These are phyloP conservation scores for Cephalopterus ornatus DNA, from an alignment of 2,113 vertebrate species.

Conservation along the genomic window DNA sequence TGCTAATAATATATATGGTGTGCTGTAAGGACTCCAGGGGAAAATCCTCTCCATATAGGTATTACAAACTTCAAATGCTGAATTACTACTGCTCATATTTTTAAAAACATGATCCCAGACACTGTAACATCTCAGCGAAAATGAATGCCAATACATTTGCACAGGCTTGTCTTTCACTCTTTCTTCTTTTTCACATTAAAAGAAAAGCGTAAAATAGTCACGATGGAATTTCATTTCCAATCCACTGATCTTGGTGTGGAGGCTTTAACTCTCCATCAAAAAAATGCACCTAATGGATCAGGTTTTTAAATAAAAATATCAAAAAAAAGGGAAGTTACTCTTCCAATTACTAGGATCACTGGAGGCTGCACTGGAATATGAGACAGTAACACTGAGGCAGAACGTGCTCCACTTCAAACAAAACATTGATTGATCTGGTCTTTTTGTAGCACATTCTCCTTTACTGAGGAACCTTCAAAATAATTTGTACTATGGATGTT, in stretches of 20 bases:
- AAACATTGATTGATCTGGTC: neutral
- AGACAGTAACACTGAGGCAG: neutral
- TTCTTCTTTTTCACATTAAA: neutral
- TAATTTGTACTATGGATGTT: neutral
- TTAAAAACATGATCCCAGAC: neutral
- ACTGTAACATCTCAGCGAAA: neutral
- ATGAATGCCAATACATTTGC: neutral
- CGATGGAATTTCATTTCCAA: neutral
- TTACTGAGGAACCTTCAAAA: neutral
- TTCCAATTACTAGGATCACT: slow-evolving; percentile 22
- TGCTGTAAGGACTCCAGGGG: neutral
- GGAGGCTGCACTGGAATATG: neutral
- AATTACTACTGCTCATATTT: neutral
- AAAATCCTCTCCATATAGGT: neutral
- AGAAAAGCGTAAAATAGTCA: neutral
- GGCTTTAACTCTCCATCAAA: neutral
- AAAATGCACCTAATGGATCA: neutral
- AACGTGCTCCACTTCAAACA: neutral
- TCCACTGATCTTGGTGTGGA: neutral
- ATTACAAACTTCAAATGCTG: neutral
- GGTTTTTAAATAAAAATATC: slow-evolving; percentile 7
- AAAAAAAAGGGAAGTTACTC: slow-evolving; percentile 1
- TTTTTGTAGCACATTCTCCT: neutral
- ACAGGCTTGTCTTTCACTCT: neutral
- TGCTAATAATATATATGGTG: neutral